These are phyloP conservation scores for Hipparchia sbordonii DNA, from an alignment of 2,888 invertebrate species.

Conservation along the genomic window DNA sequence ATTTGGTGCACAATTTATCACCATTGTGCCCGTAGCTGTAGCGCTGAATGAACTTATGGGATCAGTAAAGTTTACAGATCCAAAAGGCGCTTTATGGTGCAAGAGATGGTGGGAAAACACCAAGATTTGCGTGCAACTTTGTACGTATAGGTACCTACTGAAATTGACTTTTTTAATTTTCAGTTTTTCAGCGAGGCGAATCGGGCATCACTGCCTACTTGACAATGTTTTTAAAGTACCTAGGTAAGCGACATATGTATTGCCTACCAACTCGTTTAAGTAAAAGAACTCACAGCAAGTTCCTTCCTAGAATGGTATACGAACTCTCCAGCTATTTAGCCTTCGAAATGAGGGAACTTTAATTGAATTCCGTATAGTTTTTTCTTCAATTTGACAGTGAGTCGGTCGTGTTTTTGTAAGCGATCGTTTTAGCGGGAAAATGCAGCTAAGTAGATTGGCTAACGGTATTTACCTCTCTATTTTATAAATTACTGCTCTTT, in stretches of 20 bases:
- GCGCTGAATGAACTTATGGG: constrained; percentile 64
- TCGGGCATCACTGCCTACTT: too few relatives aligned
- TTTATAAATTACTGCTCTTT: constrained; percentile 32
- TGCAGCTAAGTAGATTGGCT: constrained; percentile 42
- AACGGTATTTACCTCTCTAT: constrained; percentile 42
- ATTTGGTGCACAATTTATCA: constrained; percentile 72
- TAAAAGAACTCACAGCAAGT: too few relatives aligned
- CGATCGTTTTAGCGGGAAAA: constrained; percentile 42
- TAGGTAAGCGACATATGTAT: too few relatives aligned
- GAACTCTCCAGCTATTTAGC: constrained; percentile 49
- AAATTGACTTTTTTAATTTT: too few relatives aligned
- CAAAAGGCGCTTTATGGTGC: constrained; percentile 9
- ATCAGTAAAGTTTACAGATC: constrained; percentile 61
- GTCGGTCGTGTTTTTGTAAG: constrained; percentile 44
- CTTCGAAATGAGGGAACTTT: constrained; percentile 66
- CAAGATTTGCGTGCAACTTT: too few relatives aligned
- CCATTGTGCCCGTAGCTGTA: constrained; percentile 60
- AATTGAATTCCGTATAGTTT: constrained; percentile 74
- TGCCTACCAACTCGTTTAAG: too few relatives aligned
- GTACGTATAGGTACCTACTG: too few relatives aligned
- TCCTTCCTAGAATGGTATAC: not conserved
- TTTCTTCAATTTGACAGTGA: constrained; percentile 55
- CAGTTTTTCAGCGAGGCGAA: too few relatives aligned
- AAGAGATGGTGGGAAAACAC: not conserved
- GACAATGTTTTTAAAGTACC: too few relatives aligned